Evolutionary conservation across 2,888 invertebrate species (phyloP), one percentile per base, ranked within the genome.

Genomic region (Psococerastis gibbosa): DNA sequence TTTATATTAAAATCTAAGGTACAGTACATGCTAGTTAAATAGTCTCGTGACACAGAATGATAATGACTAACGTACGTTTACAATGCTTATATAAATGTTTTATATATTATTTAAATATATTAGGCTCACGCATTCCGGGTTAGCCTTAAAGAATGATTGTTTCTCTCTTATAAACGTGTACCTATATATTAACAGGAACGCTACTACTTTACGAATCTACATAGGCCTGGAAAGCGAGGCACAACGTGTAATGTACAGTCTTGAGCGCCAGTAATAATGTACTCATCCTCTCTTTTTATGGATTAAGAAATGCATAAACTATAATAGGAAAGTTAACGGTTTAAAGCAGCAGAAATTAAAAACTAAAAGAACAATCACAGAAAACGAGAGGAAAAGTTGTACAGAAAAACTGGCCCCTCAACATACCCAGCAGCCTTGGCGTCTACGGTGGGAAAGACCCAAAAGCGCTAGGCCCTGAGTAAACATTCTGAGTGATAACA

Each of bases 11-110:
- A 15, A 33, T n/a, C n/a, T n/a, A n/a, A n/a, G n/a, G n/a, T n/a
- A 33, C 20, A 38, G 20, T 38, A 38, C 38, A 38, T 38, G 38
- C 38, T 38, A 38, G 22, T 38, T 38, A 18, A 38, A 38, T 20
- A n/a, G n/a, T 22, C 13, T 16, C n/a, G 20, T 38, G 38, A 38
- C 38, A 38, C 20, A 16, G 20, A 38, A 38, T 38, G 22, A 38
- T 18, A 5, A 13, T 5, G 38, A 38, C 8, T 38, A 18, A 38
- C 17, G 13, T 20, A 18, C 17, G 33, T 33, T 38, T 38, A 38
- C 38, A 38, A 38, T 38, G 22, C 20, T 38, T 13, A 38, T 20
- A 38, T 11, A 27, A 27, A 27, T 27, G 8, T 27, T 27, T 27
- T 27, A 11, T 27, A 6, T 27, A 27, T 27, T 9, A 27, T 27